These are phyloP conservation scores for Pristionchus fissidentatus DNA, from an alignment of 2,888 invertebrate species.

Conservation along the genomic window DNA sequence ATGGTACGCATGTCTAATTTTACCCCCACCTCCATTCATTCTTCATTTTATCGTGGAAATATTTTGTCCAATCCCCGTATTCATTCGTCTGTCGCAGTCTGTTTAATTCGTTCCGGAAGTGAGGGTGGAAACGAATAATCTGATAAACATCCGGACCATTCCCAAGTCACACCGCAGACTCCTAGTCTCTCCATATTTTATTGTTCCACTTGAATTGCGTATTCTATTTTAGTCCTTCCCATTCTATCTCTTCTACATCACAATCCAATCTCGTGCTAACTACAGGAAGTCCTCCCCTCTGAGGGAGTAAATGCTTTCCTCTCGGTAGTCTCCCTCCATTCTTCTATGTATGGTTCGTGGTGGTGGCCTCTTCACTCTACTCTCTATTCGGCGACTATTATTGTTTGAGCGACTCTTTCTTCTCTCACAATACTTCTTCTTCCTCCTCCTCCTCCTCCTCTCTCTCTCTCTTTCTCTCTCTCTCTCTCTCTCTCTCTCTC, in stretches of 20 bases:
- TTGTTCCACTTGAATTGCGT: neutral
- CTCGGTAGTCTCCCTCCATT: conserved; percentile 4
- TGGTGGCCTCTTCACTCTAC: neutral
- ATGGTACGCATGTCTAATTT: too few species aligned
- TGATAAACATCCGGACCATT: too few species aligned
- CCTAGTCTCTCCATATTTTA: neutral
- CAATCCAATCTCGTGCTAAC: neutral
- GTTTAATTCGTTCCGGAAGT: too few species aligned
- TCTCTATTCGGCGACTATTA: neutral
- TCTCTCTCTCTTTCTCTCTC: neutral
- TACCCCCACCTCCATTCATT: too few species aligned
- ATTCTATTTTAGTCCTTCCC: neutral
- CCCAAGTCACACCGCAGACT: too few species aligned
- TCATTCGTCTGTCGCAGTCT: too few species aligned
- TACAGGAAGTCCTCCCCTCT: neutral
- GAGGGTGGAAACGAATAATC: too few species aligned
- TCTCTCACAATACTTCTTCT: neutral
- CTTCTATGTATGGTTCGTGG: conserved; percentile 1
- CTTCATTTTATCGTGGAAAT: too few species aligned
- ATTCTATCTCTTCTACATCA: neutral
- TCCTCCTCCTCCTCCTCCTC: neutral
- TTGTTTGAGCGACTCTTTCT: conserved; percentile 11
- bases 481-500: neutral
- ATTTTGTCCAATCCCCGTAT: too few species aligned
- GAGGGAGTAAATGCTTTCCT: neutral